Conservation (phyloP, 2,888 invertebrate species). For the Xestoiulus laeticollis region DNA sequence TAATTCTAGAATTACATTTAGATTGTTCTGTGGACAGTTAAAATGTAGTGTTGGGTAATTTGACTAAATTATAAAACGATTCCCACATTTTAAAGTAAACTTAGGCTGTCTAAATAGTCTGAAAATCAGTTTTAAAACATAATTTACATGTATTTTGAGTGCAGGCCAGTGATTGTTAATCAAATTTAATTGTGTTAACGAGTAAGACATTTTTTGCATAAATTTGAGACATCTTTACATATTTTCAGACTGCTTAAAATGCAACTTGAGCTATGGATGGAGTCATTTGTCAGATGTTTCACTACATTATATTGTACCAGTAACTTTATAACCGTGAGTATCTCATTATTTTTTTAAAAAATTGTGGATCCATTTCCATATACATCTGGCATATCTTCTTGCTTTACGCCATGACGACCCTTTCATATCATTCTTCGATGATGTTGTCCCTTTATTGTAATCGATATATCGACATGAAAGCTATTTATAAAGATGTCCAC, state of each 20-base stretch:
- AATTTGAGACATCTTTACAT: neutral
- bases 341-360: neutral
- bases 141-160: too few relatives aligned
- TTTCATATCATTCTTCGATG: neutral
- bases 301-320: neutral
- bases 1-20: too few relatives aligned
- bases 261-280: neutral
- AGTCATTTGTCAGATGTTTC: neutral
- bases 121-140: too few relatives aligned
- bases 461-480: slow-evolving; percentile 25
- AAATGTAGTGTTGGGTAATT: too few relatives aligned
- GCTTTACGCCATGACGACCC: neutral
- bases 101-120: too few relatives aligned
- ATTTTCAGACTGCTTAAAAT: neutral
- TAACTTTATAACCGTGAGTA: neutral
- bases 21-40: too few relatives aligned
- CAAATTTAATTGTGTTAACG: too few relatives aligned
- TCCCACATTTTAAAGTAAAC: too few relatives aligned
- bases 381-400: neutral
- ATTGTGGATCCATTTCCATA: neutral
- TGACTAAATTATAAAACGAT: too few relatives aligned
- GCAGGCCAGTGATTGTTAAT: neutral
- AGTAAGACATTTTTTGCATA: too few relatives aligned
- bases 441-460: neutral
- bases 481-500: slow-evolving; percentile 14